phyloP scores from a whole-genome alignment of 1,140 invertebrate species.

The Drosophila tsacasi region DNA sequence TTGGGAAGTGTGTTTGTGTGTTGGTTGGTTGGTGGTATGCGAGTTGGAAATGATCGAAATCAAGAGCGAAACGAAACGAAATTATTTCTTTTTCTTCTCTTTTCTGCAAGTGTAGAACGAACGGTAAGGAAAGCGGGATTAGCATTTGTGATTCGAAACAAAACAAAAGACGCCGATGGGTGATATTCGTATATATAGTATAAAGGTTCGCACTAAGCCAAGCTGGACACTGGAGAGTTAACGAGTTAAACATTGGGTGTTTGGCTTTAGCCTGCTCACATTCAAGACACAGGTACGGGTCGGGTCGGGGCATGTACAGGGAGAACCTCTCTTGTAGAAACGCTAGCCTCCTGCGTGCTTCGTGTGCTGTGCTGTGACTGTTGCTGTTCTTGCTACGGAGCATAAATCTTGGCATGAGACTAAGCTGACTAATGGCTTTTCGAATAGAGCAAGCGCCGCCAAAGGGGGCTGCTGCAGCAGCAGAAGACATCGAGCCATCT shows the following conservation, averaged over 20 bases:
- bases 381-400: conserved; percentile 24
- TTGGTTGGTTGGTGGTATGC: conserved; percentile 20
- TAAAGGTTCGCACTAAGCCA: conserved; percentile 48
- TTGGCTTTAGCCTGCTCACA: conserved; percentile 71
- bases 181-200: conserved; percentile 17
- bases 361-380: conserved; percentile 26
- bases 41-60: conserved; percentile 68
- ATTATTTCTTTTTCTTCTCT: conserved; percentile 84
- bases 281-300: conserved; percentile 51
- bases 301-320: conserved; percentile 39
- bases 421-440: conserved; percentile 59
- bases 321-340: conserved; percentile 26
- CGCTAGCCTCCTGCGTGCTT: conserved; percentile 55
- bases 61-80: conserved; percentile 72
- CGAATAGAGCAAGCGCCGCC: conserved; percentile 64
- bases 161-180: conserved; percentile 18
- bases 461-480: conserved; percentile 73
- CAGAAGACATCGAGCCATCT: conserved; percentile 76
- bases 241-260: conserved; percentile 59
- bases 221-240: conserved; percentile 60
- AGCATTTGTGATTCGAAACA: conserved; percentile 32
- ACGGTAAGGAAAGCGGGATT: conserved; percentile 38
- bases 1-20: conserved; percentile 49
- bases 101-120: conserved; percentile 78
- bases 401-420: conserved; percentile 31